phyloP scores from a whole-genome alignment of 1,140 invertebrate genomes.

The Capitella teleta region DNA sequence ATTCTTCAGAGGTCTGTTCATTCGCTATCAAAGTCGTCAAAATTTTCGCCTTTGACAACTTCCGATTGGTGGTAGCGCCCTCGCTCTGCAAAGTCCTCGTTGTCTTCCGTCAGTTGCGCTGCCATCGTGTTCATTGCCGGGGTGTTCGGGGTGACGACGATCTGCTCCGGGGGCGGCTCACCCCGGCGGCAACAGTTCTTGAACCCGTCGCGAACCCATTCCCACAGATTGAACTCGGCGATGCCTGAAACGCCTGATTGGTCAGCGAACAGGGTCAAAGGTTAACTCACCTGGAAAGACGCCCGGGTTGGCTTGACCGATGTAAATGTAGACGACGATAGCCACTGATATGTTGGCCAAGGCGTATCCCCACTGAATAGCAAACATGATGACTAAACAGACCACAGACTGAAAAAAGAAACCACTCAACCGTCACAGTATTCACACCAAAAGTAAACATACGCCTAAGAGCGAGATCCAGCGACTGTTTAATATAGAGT shows the following conservation, averaged over 20 bases:
- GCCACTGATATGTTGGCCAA: slow-evolving; percentile 66
- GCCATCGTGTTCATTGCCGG: slow-evolving; percentile 68
- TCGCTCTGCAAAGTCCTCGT: slow-evolving; percentile 81
- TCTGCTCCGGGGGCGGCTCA: slow-evolving; percentile 53
- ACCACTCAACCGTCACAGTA: background rate
- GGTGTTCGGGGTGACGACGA: slow-evolving; percentile 75
- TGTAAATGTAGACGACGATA: slow-evolving; percentile 81
- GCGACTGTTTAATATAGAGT: slow-evolving; percentile 80
- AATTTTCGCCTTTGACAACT: slow-evolving; percentile 35
- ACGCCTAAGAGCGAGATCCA: slow-evolving; percentile 85
- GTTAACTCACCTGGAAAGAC: slow-evolving; percentile 69
- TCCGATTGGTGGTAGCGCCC: slow-evolving; percentile 74
- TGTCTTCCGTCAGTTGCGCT: slow-evolving; percentile 83
- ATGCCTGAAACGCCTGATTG: too few species aligned
- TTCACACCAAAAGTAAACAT: slow-evolving; percentile 14
- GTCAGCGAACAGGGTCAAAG: too few species aligned
- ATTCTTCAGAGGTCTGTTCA: slow-evolving; percentile 3
- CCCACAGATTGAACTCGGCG: slow-evolving; percentile 73
- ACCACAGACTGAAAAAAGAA: slow-evolving; percentile 55
- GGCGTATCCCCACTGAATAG: slow-evolving; percentile 86
- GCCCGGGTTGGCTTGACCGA: slow-evolving; percentile 84
- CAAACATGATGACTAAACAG: slow-evolving; percentile 80
- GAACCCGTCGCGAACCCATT: slow-evolving; percentile 65
- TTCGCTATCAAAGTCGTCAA: slow-evolving; percentile 31
- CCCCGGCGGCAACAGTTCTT: slow-evolving; percentile 52